Evolutionary conservation across 2,113 vertebrate genomes (phyloP), one percentile per base, ranked within the genome.

Genomic region (Aegithalos caudatus): DNA sequence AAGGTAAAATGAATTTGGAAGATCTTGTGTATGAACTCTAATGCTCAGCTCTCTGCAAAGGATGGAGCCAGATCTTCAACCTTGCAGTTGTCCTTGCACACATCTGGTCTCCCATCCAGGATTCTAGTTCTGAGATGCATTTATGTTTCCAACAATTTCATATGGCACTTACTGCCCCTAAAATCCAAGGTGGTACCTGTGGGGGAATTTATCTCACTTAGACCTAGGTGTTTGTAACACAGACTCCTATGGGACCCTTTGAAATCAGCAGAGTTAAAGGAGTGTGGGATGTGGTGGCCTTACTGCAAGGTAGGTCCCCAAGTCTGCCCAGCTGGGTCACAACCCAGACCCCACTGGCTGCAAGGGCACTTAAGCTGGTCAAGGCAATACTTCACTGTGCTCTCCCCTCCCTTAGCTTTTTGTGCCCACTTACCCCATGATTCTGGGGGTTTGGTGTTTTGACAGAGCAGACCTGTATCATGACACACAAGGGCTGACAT

Each of bases 401-500:
- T 72, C 3, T 66, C 56, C 10, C 18, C 5, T 33, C 42, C 17
- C 40, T 9, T 12, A 64, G 13, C 14, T 45, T 62, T 71, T 60
- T 44, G 40, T 71, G 38, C 14, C 24, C 16, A 3, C 11, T 90
- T 45, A 31, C 8, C 11, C 31, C 4, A 8, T 10, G 12, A 44
- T 4, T 47, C 37, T 45, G 21, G 16, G 42, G 3, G 4, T 38
- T 38, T 1, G 1, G 53, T 60, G 17, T 51, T 22, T 53, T 69
- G 50, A 31, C 35, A 44, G 14, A 37, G 19, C 35, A 47, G 37
- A 51, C 6, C 19, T 64, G 7, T 24, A 60, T 45, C 17, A 9
- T 35, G 2, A 1, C 35, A 47, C 0, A 0, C 27, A 29, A 27
- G 27, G 31, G 8, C 3, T 71, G 61, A 77, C 22, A 28, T 0